Evolutionary conservation across 2,797 vertebrate genomes (phyloP).

Genomic region (Labeo calbasu): DNA sequence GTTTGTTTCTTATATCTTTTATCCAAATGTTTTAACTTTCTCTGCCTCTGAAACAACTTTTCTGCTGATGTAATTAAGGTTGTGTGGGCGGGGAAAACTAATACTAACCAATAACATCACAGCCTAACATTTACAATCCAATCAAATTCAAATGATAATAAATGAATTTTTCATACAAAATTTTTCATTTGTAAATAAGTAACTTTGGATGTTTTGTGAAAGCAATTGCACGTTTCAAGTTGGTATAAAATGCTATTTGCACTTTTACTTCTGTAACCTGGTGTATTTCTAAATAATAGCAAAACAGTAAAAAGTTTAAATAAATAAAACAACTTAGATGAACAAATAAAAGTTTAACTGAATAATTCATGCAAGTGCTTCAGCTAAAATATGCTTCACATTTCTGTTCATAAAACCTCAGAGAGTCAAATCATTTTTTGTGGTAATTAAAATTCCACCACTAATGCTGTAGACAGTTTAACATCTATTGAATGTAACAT

Average conservation of each 20-base stretch:
- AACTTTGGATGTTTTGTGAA: neutral
- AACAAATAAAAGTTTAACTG: neutral
- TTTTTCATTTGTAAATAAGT: neutral
- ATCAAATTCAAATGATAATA: neutral
- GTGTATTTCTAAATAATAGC: neutral
- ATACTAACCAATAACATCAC: neutral
- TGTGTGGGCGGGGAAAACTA: neutral
- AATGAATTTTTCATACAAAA: neutral
- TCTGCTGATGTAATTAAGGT: neutral
- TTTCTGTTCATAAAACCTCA: neutral
- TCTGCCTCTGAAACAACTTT: neutral
- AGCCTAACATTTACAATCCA: neutral
- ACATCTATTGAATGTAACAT: neutral
- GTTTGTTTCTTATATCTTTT: neutral
- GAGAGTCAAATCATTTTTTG: neutral
- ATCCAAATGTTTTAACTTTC: neutral
- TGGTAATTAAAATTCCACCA: neutral
- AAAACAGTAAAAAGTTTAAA: neutral
- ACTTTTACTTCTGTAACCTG: neutral
- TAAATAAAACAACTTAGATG: neutral
- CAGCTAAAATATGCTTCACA: neutral
- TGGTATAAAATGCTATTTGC: neutral
- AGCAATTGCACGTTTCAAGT: neutral
- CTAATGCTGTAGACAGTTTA: neutral
- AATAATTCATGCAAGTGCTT: neutral